These are phyloP conservation scores for Sipha flava DNA, from an alignment of 1,140 invertebrate species.

Conservation along the genomic window DNA sequence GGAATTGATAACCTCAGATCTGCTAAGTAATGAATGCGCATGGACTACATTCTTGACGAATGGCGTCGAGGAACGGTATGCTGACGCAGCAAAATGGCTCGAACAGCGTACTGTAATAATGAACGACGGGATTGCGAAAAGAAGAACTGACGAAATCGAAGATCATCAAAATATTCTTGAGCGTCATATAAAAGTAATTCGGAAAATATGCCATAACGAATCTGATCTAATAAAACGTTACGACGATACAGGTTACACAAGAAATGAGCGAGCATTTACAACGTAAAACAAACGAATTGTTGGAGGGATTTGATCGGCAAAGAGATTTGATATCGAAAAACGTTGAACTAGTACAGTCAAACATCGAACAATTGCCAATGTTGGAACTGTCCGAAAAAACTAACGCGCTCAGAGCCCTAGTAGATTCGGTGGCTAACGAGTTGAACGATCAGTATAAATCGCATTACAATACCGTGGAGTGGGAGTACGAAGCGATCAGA, in stretches of 20 bases:
- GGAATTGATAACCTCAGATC: background rate
- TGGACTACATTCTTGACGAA: background rate
- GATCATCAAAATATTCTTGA: background rate
- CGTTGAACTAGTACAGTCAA: background rate
- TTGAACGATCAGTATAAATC: background rate
- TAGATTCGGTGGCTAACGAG: background rate
- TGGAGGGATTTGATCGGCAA: background rate
- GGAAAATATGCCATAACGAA: too few relatives aligned
- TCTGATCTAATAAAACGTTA: too few relatives aligned
- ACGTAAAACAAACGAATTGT: background rate
- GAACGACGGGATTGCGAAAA: background rate
- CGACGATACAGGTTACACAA: background rate
- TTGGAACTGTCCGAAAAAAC: background rate
- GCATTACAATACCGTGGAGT: background rate
- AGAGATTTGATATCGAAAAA: background rate
- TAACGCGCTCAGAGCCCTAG: background rate
- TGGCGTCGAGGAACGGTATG: background rate
- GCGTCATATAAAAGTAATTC: background rate
- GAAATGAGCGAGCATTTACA: background rate
- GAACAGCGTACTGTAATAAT: background rate
- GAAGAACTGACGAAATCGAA: background rate
- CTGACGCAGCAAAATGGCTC: background rate
- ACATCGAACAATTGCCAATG: background rate
- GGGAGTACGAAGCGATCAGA: background rate
- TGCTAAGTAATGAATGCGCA: background rate